These are phyloP conservation scores for Acanthopleura granulata DNA, from an alignment of 2,888 invertebrate species.

Conservation along the genomic window DNA sequence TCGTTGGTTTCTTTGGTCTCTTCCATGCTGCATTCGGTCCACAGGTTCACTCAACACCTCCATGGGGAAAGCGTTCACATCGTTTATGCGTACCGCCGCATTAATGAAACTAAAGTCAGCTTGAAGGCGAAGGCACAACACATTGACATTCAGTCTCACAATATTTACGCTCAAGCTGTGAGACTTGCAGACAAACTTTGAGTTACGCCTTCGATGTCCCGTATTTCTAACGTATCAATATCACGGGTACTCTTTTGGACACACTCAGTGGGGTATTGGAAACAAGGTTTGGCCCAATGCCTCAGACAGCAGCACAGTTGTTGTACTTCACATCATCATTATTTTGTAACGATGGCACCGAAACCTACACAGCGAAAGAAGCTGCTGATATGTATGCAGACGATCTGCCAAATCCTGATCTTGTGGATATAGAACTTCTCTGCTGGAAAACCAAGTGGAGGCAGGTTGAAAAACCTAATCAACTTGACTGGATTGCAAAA, in stretches of 20 bases:
- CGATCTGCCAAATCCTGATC: neutral
- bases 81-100: constrained; percentile 20
- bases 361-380: neutral
- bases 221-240: neutral
- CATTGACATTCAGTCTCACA: constrained; percentile 20
- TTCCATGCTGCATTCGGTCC: constrained; percentile 18
- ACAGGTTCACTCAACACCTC: constrained; percentile 18
- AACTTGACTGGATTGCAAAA: neutral
- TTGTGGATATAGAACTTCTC: neutral
- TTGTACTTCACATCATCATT: neutral
- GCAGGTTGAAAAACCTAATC: neutral
- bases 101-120: neutral
- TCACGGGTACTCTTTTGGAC: neutral
- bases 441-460: neutral
- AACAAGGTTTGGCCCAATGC: neutral
- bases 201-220: neutral
- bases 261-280: neutral
- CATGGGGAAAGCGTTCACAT: constrained; percentile 21
- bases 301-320: neutral
- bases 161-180: neutral
- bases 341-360: neutral
- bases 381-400: neutral
- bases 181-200: neutral
- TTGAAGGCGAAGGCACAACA: constrained; percentile 11
- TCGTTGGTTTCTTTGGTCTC: constrained; percentile 22